These are phyloP conservation scores for Oeneis ivallda DNA, from an alignment of 2,888 invertebrate species.

Conservation along the genomic window DNA sequence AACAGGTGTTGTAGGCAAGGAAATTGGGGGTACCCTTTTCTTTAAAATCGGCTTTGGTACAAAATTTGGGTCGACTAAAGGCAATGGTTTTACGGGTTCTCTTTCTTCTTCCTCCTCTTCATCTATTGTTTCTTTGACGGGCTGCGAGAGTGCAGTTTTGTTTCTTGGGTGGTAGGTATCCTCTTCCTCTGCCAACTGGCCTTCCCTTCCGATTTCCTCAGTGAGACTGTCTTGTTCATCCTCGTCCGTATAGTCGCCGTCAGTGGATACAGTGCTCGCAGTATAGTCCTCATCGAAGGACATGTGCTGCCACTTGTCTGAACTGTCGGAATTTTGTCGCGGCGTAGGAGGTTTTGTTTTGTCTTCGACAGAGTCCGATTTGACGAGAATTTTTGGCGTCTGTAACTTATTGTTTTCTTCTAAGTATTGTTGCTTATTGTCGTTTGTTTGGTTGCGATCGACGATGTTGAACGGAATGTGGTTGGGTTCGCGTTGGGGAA, in stretches of 20 bases:
- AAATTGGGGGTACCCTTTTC: conserved; percentile 70
- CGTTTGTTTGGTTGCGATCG: conserved; percentile 39
- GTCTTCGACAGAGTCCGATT: conserved; percentile 63
- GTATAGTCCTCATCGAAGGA: conserved; percentile 84
- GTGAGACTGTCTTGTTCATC: conserved; percentile 58
- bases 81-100: conserved; percentile 82
- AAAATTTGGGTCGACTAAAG: conserved; percentile 86
- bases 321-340: conserved; percentile 58
- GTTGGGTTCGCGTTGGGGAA: conserved; percentile 47
- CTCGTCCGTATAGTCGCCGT: conserved; percentile 71
- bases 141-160: conserved; percentile 62
- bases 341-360: conserved; percentile 35
- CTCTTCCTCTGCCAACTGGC: conserved; percentile 77
- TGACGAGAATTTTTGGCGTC: conserved; percentile 59
- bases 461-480: conserved; percentile 65
- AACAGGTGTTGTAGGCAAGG: conserved; percentile 25
- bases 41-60: conserved; percentile 91
- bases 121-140: conserved; percentile 57
- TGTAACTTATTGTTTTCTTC: conserved; percentile 40
- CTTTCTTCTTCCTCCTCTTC: conserved; percentile 76
- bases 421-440: conserved; percentile 34
- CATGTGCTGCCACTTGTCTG: conserved; percentile 73
- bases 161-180: conserved; percentile 86
- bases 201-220: conserved; percentile 59
- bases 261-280: conserved; percentile 83